Base-by-base conservation (phyloP, 2,113 vertebrate genomes). In the Mustela lutreola region DNA sequence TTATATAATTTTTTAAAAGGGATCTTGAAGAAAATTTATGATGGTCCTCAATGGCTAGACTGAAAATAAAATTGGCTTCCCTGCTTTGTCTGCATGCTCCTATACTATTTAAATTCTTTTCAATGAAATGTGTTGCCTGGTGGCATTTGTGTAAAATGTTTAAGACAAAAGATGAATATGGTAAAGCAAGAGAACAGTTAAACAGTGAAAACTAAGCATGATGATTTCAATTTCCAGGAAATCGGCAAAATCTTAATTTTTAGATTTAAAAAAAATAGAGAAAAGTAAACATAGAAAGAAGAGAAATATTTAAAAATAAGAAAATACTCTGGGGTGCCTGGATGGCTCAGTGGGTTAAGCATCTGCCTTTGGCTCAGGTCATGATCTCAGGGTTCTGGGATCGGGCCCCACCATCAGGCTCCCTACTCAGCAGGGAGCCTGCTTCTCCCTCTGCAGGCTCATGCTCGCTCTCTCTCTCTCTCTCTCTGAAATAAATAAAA, bases 11-110 rank as follows among this genome's bases (percentile, higher is more conserved):
- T 82, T 81, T 5, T 4, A 62, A 81, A 93, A 91, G 36, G 26
- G 60, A 91, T 16, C 8, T 65, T 96, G 22, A 95, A 93, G 60
- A 87, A 97, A 96, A 87, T 58, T 83, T 95, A 83, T 1, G 89
- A 50, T 56, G 24, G 19, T 70, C 62, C 21, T 88, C 79, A 19
- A 63, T 62, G 33, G 88, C 56, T 81, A 91, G 79, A 70, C 8
- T 92, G 63, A 94, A 80, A 92, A 81, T 71, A 93, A 88, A 73
- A 73, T 42, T 88, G 67, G 4, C 28, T 84, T 88, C 18, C 58
- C 36, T 89, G 62, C 62, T 82, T 91, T 62, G 11, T 76, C 42
- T 62, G 39, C 63, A 60, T 71, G 60, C 28, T 71, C 89, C 79
- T 42, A 85, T 36, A n/a, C 50, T 70, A 75, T 76, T 76, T 62